Percentiles rank a stretch among this genome's conserved stretches.
Conservation (phyloP, 2,888 invertebrate species). For the Limnephilus lunatus region DNA sequence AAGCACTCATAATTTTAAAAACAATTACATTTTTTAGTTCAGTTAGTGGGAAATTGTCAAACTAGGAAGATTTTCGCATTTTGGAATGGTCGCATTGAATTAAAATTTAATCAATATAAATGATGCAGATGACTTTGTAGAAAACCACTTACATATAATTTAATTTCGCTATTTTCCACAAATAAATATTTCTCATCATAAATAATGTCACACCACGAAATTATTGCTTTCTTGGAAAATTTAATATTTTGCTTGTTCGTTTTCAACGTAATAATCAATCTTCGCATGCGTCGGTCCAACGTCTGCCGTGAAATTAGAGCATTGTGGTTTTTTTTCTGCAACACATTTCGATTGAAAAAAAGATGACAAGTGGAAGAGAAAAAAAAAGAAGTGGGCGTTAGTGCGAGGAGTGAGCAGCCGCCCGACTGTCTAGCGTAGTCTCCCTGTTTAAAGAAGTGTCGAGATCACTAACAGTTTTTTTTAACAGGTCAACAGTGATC, state of each 20-base stretch:
- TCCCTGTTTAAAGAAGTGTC: background rate
- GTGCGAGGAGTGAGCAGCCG: background rate
- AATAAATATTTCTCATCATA: background rate
- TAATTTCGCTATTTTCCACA: background rate
- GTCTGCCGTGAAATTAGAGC: background rate
- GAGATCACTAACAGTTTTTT: background rate
- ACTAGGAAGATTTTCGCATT: no score
- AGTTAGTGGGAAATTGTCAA: no score
- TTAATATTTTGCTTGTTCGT: background rate
- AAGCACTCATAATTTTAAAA: no score
- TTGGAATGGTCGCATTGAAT: no score
- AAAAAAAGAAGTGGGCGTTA: background rate
- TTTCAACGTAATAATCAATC: background rate
- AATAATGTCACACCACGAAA: background rate
- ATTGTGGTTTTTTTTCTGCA: background rate
- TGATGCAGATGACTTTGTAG: background rate
- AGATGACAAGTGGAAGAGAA: background rate
- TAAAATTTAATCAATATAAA: background rate
- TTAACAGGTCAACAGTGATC: background rate
- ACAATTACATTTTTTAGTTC: no score
- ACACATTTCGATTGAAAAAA: background rate
- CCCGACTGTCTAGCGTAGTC: background rate
- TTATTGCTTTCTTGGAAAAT: background rate
- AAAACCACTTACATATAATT: background rate
- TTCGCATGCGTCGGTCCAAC: background rate